Conservation (phyloP, 2,888 invertebrate genomes). For the Myopa testacea region DNA sequence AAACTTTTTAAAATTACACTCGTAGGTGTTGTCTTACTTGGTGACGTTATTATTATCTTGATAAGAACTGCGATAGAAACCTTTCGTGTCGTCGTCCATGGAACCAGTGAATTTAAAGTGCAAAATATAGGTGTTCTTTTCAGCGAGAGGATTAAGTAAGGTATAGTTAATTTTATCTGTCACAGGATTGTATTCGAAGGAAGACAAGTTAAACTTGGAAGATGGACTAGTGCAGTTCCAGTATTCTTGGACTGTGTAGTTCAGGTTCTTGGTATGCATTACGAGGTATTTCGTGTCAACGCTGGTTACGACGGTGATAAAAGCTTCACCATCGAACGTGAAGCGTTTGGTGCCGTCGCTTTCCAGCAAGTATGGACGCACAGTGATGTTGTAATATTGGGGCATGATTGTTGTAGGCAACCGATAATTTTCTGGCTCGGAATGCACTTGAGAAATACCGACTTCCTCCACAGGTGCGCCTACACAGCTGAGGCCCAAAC, state of each 20-base stretch:
- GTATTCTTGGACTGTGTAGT: constrained; percentile 50
- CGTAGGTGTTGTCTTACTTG: constrained; percentile 51
- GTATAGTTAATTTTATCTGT: constrained; percentile 69
- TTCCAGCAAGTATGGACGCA: constrained; percentile 70
- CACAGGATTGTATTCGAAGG: constrained; percentile 51
- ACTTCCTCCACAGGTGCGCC: constrained; percentile 39
- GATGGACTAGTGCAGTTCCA: constrained; percentile 47
- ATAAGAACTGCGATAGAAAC: constrained; percentile 70
- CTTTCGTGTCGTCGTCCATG: constrained; percentile 71
- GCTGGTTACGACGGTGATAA: constrained; percentile 69
- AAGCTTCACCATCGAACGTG: constrained; percentile 63
- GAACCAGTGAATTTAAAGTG: constrained; percentile 69
- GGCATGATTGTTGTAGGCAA: constrained; percentile 68
- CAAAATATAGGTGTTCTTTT: constrained; percentile 67
- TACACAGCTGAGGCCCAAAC: constrained; percentile 47
- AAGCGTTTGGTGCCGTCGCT: constrained; percentile 56
- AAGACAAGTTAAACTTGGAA: constrained; percentile 52
- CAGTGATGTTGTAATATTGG: constrained; percentile 69
- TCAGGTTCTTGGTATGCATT: constrained; percentile 70
- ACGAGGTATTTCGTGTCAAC: constrained; percentile 67
- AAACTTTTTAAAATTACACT: too few relatives aligned
- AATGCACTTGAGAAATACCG: constrained; percentile 28
- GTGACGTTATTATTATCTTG: constrained; percentile 61
- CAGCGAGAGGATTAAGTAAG: constrained; percentile 58
- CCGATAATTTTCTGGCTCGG: constrained; percentile 53